These are phyloP conservation scores for Morinoia aosen DNA, from an alignment of 2,888 invertebrate genomes.

Conservation along the genomic window DNA sequence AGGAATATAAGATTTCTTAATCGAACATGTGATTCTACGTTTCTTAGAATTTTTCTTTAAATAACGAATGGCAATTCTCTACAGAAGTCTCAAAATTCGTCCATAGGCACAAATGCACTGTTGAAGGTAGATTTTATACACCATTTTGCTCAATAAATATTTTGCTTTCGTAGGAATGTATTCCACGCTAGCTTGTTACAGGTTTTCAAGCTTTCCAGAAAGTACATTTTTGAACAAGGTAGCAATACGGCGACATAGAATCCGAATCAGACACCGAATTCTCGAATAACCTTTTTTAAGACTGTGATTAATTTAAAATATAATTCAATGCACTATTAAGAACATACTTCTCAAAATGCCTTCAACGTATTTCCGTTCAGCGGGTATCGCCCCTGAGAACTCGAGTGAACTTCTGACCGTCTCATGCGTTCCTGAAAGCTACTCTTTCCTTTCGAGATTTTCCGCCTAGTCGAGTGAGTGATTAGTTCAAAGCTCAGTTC, in stretches of 20 bases:
- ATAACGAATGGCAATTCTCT: not conserved
- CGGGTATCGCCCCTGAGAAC: not conserved
- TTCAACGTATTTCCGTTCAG: not conserved
- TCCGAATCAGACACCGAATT: too few relatives aligned
- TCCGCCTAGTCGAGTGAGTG: not conserved
- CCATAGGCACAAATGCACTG: not conserved
- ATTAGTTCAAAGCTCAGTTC: constrained; percentile 2
- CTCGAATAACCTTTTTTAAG: too few relatives aligned
- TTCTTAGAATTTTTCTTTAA: not conserved
- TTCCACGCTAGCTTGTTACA: not conserved
- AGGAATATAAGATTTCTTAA: not conserved
- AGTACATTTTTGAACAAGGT: too few relatives aligned
- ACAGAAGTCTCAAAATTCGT: not conserved
- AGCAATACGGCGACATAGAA: too few relatives aligned
- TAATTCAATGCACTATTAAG: too few relatives aligned
- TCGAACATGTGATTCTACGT: not conserved
- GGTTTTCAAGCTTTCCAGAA: too few relatives aligned
- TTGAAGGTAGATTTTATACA: not conserved
- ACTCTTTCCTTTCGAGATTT: not conserved
- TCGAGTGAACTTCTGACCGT: not conserved
- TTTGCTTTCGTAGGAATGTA: not conserved
- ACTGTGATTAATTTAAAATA: too few relatives aligned
- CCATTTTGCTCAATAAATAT: not conserved
- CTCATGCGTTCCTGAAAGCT: not conserved
- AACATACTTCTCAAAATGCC: not conserved